Percentiles rank a stretch among this genome's conserved stretches.
Conservation (phyloP, 2,797 vertebrate species). For the Pipistrellus pygmaeus region DNA sequence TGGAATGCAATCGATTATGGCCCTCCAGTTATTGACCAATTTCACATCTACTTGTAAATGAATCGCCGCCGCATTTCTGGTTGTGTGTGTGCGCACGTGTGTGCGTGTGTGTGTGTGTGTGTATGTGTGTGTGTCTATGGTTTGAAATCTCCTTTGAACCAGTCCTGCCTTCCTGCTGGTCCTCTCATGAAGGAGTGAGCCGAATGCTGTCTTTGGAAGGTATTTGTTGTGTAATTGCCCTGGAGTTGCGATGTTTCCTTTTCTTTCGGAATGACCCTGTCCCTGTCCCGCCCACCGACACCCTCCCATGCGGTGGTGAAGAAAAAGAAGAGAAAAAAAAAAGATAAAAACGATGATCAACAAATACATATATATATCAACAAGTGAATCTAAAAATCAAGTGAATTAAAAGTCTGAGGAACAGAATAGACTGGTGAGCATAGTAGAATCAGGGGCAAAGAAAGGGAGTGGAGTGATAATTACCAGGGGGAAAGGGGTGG, state of each 20-base stretch:
- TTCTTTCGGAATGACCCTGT: background rate
- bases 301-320: no score
- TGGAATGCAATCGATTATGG: slow-evolving; percentile 51
- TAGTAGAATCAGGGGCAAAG: no score
- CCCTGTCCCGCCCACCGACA: background rate
- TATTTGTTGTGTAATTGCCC: background rate
- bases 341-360: no score
- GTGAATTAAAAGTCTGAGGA: no score
- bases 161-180: background rate
- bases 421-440: no score
- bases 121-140: background rate
- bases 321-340: no score
- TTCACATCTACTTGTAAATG: slow-evolving; percentile 31
- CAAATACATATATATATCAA: no score
- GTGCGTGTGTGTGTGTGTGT: no score
- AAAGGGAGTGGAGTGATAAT: no score
- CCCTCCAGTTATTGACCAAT: slow-evolving; percentile 40
- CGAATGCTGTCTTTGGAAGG: background rate
- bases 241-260: background rate
- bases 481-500: no score
- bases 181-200: background rate
- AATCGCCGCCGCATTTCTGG: background rate
- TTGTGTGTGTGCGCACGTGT: no score
- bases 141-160: background rate
- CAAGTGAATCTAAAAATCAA: no score